Conservation (phyloP, 2,113 vertebrate genomes). For the Lathamus discolor region DNA sequence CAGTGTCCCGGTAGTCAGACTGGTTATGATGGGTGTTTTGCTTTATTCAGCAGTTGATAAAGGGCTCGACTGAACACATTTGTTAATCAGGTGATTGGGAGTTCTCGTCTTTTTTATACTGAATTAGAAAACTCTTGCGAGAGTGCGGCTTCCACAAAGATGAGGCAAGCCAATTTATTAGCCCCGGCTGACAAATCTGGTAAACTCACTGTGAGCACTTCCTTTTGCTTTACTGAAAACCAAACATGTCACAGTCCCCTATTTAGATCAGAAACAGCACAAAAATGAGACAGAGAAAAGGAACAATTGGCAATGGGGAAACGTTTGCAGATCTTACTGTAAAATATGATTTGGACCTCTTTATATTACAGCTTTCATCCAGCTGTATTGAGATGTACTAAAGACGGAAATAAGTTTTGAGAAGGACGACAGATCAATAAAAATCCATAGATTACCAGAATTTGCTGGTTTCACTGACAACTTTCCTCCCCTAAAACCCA, state of each 20-base stretch:
- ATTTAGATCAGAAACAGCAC: constrained; percentile 35
- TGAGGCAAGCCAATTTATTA: not conserved
- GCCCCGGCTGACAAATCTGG: not conserved
- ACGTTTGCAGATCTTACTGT: constrained; percentile 53
- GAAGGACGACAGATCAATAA: not conserved
- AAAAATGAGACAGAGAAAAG: constrained; percentile 49
- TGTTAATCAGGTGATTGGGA: not conserved
- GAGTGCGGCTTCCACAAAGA: not conserved
- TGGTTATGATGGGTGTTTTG: not conserved
- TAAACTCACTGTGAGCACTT: constrained; percentile 33
- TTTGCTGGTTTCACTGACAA: not conserved
- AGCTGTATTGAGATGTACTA: not conserved
- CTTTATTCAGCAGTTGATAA: not conserved
- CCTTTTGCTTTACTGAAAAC: constrained; percentile 64
- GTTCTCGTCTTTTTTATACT: not conserved
- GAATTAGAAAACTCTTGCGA: not conserved
- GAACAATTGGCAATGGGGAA: constrained; percentile 37
- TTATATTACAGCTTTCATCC: not conserved
- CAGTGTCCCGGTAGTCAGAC: not conserved
- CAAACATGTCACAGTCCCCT: constrained; percentile 17
- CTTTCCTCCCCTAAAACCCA: not conserved
- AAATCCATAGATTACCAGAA: constrained; percentile 9
- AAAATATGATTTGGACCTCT: constrained; percentile 21
- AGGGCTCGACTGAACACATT: not conserved
- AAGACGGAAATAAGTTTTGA: not conserved